Evolutionary conservation across 1,140 invertebrate species (phyloP).

Genomic region (Teleogryllus occipitalis): DNA sequence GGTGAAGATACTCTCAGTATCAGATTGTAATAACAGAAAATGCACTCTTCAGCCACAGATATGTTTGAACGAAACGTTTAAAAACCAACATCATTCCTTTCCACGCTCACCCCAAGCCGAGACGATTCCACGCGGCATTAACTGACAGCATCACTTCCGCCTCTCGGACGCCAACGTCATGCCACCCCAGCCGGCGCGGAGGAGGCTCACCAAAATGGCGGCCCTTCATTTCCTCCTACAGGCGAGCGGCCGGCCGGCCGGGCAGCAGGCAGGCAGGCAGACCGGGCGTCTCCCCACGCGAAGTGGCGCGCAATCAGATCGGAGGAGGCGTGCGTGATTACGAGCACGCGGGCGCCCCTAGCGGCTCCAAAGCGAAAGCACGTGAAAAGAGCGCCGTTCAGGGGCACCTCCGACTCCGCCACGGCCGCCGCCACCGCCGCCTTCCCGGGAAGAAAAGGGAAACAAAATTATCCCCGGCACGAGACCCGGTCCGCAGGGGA

Average conservation of each 20-base stretch:
- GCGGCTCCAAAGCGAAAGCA: neutral
- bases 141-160: neutral
- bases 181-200: neutral
- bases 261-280: no score
- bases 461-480: neutral
- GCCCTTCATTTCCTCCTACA: neutral
- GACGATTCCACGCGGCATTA: neutral
- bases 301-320: neutral
- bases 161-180: neutral
- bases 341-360: neutral
- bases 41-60: no score
- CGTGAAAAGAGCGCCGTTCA: neutral
- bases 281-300: neutral
- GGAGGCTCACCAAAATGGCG: neutral
- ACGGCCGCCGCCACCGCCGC: neutral
- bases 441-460: neutral
- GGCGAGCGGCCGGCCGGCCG: no score
- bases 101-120: no score
- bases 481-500: neutral
- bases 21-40: no score
- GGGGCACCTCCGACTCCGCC: neutral
- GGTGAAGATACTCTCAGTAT: no score
- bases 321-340: neutral
- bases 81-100: no score
- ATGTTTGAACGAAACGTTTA: no score